Conservation (phyloP, 2,113 vertebrate genomes). For the Lycocorax pyrrhopterus region DNA sequence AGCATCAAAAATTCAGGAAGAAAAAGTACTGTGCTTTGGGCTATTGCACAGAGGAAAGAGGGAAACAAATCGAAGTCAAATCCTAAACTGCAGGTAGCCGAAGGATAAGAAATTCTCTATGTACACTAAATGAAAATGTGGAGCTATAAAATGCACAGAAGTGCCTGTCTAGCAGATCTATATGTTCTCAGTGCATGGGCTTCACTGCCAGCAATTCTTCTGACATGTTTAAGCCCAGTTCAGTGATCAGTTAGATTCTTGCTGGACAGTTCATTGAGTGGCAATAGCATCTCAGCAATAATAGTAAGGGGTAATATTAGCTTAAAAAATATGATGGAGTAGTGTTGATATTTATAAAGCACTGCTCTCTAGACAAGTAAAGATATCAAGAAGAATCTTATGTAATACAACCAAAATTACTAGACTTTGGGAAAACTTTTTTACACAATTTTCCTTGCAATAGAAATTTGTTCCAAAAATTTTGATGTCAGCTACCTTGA, state of each 20-base stretch:
- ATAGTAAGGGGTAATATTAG: not conserved
- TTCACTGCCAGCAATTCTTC: not conserved
- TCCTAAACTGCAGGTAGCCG: not conserved
- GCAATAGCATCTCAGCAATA: not conserved
- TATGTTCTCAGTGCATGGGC: not conserved
- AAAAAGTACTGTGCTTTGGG: not conserved
- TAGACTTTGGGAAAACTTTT: not conserved
- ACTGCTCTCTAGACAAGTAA: not conserved
- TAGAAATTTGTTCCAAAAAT: not conserved
- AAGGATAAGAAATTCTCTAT: not conserved
- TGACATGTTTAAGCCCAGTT: not conserved
- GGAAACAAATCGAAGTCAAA: not conserved
- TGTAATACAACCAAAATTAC: not conserved
- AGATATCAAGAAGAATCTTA: not conserved
- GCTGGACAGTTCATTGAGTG: not conserved
- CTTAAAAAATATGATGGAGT: not conserved
- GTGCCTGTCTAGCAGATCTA: not conserved
- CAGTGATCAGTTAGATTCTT: not conserved
- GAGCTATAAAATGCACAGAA: not conserved
- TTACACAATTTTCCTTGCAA: not conserved
- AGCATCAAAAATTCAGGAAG: not conserved
- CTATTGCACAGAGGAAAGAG: not conserved
- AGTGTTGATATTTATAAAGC: not conserved
- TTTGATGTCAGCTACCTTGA: not conserved
- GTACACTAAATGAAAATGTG: not conserved